Percentiles rank a stretch among this genome's conserved stretches.
phyloP scores from a whole-genome alignment of 2,797 vertebrate genomes.

The Thamnophis elegans region DNA sequence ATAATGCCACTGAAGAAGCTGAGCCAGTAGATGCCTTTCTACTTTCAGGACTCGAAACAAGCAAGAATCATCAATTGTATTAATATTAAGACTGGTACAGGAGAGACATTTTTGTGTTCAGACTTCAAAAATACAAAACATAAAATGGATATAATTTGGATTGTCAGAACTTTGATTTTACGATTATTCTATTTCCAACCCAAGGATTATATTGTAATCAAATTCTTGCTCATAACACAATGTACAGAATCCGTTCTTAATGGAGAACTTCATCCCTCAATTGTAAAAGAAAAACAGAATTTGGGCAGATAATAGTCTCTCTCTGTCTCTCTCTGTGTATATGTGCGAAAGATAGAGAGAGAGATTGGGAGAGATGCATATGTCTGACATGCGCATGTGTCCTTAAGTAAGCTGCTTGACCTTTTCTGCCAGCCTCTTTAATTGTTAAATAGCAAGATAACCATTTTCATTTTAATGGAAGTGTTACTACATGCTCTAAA shows the following conservation, averaged over 20 bases:
- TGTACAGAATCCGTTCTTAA: neutral
- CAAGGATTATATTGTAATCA: neutral
- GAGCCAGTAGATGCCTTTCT: neutral
- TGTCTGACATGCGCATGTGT: neutral
- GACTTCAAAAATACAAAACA: neutral
- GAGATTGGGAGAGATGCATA: neutral
- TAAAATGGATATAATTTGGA: neutral
- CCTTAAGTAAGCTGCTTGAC: neutral
- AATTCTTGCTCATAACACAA: neutral
- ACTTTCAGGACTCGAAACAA: constrained; percentile 8
- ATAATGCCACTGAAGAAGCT: neutral
- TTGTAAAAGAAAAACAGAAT: neutral
- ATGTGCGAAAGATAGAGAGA: neutral
- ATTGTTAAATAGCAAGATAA: neutral
- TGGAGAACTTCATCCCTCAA: neutral
- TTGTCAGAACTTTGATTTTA: neutral
- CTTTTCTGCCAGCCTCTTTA: neutral
- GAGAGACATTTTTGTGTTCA: neutral
- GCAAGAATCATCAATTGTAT: neutral
- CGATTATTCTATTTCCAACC: neutral
- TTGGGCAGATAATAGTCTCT: neutral
- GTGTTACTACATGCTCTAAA: neutral
- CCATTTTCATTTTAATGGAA: neutral
- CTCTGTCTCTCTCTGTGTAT: neutral
- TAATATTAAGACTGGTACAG: neutral